These are phyloP conservation scores for Dryococelus australis DNA, from an alignment of 2,888 invertebrate genomes.

Conservation along the genomic window DNA sequence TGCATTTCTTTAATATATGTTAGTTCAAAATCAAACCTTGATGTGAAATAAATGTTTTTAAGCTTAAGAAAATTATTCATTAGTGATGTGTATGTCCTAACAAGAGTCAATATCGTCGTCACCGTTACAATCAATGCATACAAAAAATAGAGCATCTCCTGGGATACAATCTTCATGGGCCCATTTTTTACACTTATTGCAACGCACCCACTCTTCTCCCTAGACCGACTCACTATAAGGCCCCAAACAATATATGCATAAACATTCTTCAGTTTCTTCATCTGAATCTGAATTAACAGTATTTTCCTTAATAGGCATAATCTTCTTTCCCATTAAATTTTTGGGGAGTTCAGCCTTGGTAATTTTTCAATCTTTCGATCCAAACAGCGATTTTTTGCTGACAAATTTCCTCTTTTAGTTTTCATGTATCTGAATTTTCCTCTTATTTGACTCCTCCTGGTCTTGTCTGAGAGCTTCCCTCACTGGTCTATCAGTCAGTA, in stretches of 20 bases:
- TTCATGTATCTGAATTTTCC: not conserved
- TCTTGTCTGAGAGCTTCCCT: slow-evolving; percentile 12
- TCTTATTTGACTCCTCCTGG: slow-evolving; percentile 1
- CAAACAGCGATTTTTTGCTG: not conserved
- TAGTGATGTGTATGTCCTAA: too few species aligned
- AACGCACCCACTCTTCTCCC: slow-evolving; percentile 16
- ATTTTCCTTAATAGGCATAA: not conserved
- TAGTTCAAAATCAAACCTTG: too few species aligned
- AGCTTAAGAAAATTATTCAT: too few species aligned
- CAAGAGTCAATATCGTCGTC: slow-evolving; percentile 22
- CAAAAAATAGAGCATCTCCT: slow-evolving; percentile 27
- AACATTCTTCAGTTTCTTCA: slow-evolving; percentile 20
- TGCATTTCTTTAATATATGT: too few species aligned
- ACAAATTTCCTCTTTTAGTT: not conserved
- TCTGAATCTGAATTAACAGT: not conserved
- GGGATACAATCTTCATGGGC: not conserved
- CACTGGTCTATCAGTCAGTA: slow-evolving; percentile 26
- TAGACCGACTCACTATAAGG: not conserved
- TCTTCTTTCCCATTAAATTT: not conserved
- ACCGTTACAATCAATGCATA: slow-evolving; percentile 18
- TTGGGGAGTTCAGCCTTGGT: not conserved
- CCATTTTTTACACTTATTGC: slow-evolving; percentile 18
- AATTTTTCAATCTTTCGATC: not conserved
- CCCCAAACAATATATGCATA: slow-evolving; percentile 29
- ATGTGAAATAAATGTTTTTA: too few species aligned